Evolutionary conservation across 2,113 vertebrate genomes (phyloP).

Genomic region (Abramis brama): DNA sequence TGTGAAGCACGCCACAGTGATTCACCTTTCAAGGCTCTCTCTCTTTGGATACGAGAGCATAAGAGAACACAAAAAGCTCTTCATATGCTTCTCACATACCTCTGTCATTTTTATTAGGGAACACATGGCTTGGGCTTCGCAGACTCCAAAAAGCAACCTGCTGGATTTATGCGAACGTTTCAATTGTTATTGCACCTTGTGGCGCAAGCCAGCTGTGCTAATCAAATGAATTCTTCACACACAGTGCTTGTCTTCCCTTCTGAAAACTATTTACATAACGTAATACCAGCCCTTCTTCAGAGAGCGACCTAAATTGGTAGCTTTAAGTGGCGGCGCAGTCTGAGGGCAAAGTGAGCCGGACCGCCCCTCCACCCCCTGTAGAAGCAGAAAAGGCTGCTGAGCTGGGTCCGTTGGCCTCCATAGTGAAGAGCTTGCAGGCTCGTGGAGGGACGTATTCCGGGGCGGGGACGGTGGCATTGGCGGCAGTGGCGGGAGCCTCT

Average conservation of each 20-base stretch:
- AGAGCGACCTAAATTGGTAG: not conserved
- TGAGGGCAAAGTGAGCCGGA: conserved; percentile 74
- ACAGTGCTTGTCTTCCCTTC: conserved; percentile 7
- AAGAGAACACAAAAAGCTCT: conserved; percentile 15
- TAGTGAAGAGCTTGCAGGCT: conserved; percentile 72
- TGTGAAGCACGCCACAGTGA: conserved; percentile 49
- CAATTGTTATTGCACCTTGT: not conserved
- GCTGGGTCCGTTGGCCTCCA: conserved; percentile 68
- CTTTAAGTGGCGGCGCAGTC: conserved; percentile 66
- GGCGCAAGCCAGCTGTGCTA: not conserved
- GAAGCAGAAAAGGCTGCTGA: conserved; percentile 67
- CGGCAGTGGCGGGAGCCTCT: not conserved
- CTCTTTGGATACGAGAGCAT: conserved; percentile 15
- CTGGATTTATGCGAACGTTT: not conserved
- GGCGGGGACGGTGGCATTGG: conserved; percentile 20
- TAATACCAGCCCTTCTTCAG: conserved; percentile 24
- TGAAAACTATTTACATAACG: conserved; percentile 21
- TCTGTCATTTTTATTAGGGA: conserved; percentile 4
- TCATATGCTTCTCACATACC: conserved; percentile 19
- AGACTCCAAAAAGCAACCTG: not conserved
- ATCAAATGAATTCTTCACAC: conserved; percentile 18
- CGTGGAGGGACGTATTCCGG: conserved; percentile 52
- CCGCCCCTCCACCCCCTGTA: conserved; percentile 66
- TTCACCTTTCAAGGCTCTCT: conserved; percentile 45
- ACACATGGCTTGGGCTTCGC: not conserved